These are phyloP conservation scores for Xenops minutus DNA, from an alignment of 2,797 vertebrate species.

Conservation along the genomic window DNA sequence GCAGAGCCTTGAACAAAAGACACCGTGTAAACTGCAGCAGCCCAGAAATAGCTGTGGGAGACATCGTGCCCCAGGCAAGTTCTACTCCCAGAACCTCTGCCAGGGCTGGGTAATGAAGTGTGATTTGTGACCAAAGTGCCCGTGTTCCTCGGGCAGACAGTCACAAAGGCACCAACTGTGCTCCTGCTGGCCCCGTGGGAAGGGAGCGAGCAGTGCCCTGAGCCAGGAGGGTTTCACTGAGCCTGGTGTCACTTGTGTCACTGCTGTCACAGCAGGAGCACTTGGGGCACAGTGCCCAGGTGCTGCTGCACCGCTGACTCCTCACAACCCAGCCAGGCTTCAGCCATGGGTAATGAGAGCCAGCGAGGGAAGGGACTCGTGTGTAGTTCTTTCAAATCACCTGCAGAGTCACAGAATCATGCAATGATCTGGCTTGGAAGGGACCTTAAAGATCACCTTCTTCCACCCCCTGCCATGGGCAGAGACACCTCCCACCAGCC, in stretches of 20 bases:
- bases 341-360: rapidly evolving
- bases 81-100: not conserved
- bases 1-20: not conserved
- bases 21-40: not conserved
- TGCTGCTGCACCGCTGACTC: not conserved
- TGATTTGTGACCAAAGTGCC: not conserved
- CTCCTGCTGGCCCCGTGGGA: not conserved
- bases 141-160: rapidly evolving
- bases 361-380: not conserved
- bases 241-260: not conserved
- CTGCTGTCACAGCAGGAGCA: not conserved
- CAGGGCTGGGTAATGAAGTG: not conserved
- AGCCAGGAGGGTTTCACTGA: not conserved
- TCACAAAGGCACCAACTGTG: rapidly evolving
- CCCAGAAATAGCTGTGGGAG: not conserved
- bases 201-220: not conserved
- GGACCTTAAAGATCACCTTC: rapidly evolving
- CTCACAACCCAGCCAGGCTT: not conserved
- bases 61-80: not conserved
- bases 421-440: not conserved
- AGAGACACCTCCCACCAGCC: rapidly evolving
- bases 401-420: not conserved
- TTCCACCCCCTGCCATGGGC: not conserved
- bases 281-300: not conserved
- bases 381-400: not conserved